phyloP scores from a whole-genome alignment of 2,113 vertebrate genomes.

The Cygnus buccinator region DNA sequence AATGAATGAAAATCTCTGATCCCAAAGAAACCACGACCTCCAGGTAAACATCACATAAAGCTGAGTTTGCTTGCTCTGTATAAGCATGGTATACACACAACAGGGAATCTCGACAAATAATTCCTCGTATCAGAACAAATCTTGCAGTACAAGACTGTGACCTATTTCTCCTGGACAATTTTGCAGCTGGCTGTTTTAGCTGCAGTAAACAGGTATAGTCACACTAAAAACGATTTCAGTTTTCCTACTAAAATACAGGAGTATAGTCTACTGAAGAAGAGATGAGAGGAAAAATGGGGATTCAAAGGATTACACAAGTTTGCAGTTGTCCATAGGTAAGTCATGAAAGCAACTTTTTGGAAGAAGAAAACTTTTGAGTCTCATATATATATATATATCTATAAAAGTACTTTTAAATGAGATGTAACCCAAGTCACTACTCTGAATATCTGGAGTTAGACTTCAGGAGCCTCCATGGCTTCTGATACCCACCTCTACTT shows the following conservation, averaged over 20 bases:
- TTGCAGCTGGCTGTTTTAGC: constrained; percentile 40
- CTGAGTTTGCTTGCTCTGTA: constrained; percentile 22
- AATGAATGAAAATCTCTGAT: constrained; percentile 54
- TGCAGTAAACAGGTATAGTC: constrained; percentile 11
- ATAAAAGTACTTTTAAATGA: constrained; percentile 19
- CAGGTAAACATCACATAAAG: constrained; percentile 20
- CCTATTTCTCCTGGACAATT: constrained; percentile 9
- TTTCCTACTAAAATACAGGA: constrained; percentile 55
- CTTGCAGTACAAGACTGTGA: not conserved
- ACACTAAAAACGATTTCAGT: not conserved
- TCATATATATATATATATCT: not conserved
- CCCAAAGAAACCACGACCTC: constrained; percentile 39
- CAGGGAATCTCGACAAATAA: not conserved
- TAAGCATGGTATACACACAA: not conserved
- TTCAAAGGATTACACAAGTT: constrained; percentile 29
- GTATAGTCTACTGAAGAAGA: constrained; percentile 47
- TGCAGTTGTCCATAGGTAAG: constrained; percentile 22
- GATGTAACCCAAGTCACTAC: constrained; percentile 3
- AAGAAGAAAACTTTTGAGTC: constrained; percentile 33
- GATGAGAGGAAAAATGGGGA: constrained; percentile 10
- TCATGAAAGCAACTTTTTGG: constrained; percentile 18
- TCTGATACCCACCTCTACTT: constrained; percentile 47
- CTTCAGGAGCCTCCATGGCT: constrained; percentile 47
- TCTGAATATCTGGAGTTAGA: not conserved
- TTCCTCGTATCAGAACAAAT: constrained; percentile 4